phyloP scores from a whole-genome alignment of 2,888 invertebrate species.

The Synanthedon vespiformis region DNA sequence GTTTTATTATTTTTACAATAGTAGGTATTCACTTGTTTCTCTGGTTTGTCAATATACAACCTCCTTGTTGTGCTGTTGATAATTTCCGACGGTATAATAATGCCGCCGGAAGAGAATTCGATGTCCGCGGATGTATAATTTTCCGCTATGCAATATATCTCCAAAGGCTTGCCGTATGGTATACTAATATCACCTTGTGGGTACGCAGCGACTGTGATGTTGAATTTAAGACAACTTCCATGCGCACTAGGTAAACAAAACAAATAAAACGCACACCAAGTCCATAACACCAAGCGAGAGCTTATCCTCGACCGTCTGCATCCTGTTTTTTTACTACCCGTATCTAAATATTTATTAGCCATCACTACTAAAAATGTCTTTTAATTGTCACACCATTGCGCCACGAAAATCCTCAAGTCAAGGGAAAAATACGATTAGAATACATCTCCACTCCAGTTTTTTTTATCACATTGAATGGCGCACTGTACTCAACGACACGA shows the following conservation, averaged over 20 bases:
- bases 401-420: constrained; percentile 21
- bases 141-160: constrained; percentile 74
- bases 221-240: constrained; percentile 36
- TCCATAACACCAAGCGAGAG: constrained; percentile 41
- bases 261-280: constrained; percentile 46
- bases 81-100: constrained; percentile 40
- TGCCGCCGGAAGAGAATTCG: constrained; percentile 38
- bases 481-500: constrained; percentile 44
- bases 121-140: constrained; percentile 48
- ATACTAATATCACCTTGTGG: constrained; percentile 72
- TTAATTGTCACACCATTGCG: constrained; percentile 45
- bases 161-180: constrained; percentile 71
- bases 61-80: constrained; percentile 74
- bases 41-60: constrained; percentile 66
- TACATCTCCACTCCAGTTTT: constrained; percentile 52
- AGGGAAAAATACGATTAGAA: constrained; percentile 30
- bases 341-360: constrained; percentile 35
- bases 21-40: constrained; percentile 62
- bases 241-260: constrained; percentile 45
- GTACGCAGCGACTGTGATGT: constrained; percentile 42
- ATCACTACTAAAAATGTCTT: constrained; percentile 20
- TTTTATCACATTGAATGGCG: constrained; percentile 52
- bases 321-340: constrained; percentile 31
- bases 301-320: constrained; percentile 34
- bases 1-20: constrained; percentile 59